These are phyloP conservation scores for Rhagonycha lutea DNA, from an alignment of 2,888 invertebrate genomes.

Conservation along the genomic window DNA sequence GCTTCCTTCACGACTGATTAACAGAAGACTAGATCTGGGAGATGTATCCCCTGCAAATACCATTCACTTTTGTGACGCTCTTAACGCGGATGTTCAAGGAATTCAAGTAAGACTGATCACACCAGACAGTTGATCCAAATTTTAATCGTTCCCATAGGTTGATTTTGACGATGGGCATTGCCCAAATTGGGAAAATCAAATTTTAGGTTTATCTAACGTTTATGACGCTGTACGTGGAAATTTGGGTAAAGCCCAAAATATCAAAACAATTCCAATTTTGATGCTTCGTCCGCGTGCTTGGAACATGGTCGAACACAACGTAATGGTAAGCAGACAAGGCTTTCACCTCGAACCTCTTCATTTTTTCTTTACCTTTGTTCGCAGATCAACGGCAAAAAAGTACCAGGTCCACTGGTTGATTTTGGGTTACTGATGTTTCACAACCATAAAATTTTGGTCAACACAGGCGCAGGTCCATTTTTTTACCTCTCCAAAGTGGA, in stretches of 20 bases:
- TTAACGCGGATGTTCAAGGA: constrained; percentile 63
- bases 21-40: constrained; percentile 67
- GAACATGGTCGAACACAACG: constrained; percentile 73
- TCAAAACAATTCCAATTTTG: constrained; percentile 63
- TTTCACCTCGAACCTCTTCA: not conserved
- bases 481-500: constrained; percentile 76
- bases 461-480: constrained; percentile 66
- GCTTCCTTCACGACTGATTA: constrained; percentile 60
- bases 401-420: constrained; percentile 71
- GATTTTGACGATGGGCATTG: constrained; percentile 77
- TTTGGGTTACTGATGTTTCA: constrained; percentile 71
- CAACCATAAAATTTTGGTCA: constrained; percentile 60
- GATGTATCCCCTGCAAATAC: constrained; percentile 67
- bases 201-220: constrained; percentile 66
- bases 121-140: not conserved
- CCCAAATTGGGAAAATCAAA: constrained; percentile 72
- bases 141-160: constrained; percentile 40
- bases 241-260: constrained; percentile 58
- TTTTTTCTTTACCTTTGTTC: constrained; percentile 27
- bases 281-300: constrained; percentile 74
- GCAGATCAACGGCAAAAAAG: constrained; percentile 63
- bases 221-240: constrained; percentile 60
- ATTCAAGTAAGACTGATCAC: constrained; percentile 56
- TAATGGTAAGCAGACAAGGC: constrained; percentile 54
- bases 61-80: constrained; percentile 60